Evolutionary conservation across 2,888 invertebrate species (phyloP).

Genomic region (Gymnoscelis rufifasciata): DNA sequence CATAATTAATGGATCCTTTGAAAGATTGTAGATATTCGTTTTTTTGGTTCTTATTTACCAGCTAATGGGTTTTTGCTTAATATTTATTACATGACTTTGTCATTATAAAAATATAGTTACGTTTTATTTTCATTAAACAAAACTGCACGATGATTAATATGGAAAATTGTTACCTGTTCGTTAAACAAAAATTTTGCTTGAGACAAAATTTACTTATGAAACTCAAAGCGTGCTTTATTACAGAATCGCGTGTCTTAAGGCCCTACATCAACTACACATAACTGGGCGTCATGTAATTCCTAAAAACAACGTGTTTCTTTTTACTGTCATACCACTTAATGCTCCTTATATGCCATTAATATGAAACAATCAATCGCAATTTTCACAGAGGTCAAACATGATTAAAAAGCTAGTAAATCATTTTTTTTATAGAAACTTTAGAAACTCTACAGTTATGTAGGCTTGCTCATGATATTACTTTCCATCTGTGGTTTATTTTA

Average conservation of each 20-base stretch:
- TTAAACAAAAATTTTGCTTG: slow-evolving; percentile 14
- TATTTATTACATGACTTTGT: too few species aligned
- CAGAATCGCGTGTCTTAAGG: slow-evolving; percentile 62
- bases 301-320: slow-evolving; percentile 70
- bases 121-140: too few species aligned
- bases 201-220: slow-evolving; percentile 38
- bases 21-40: too few species aligned
- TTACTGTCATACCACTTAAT: slow-evolving; percentile 57
- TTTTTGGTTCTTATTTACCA: too few species aligned
- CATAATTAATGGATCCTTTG: too few species aligned
- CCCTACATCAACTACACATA: slow-evolving; percentile 61
- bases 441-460: too few species aligned
- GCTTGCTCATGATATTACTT: too few species aligned
- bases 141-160: too few species aligned
- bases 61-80: too few species aligned
- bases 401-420: not conserved
- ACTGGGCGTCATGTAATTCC: slow-evolving; percentile 71
- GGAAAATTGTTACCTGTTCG: slow-evolving; percentile 7
- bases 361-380: slow-evolving; percentile 3
- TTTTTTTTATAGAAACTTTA: too few species aligned
- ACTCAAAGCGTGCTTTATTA: slow-evolving; percentile 58
- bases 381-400: not conserved
- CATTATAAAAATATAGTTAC: too few species aligned
- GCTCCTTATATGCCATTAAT: slow-evolving; percentile 10
- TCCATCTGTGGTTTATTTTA: too few species aligned